A percentile compares a stretch with the other conserved stretches of the same genome.
Conservation (phyloP, 2,797 vertebrate species). For the Onychomys leucogaster region DNA sequence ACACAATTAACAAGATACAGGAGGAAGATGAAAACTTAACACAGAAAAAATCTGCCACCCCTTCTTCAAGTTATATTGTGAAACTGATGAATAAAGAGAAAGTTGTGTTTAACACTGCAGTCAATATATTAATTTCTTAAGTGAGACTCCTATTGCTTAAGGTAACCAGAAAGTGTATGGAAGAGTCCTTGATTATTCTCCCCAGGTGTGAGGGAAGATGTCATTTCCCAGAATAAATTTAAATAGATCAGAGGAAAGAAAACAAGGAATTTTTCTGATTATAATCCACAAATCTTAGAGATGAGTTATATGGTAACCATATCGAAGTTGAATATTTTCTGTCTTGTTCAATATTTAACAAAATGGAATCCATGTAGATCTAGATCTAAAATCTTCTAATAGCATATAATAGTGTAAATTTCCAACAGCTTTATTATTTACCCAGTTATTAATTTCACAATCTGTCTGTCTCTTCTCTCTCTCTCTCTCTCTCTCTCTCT, state of each 20-base stretch:
- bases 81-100: neutral
- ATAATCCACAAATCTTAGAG: neutral
- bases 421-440: neutral
- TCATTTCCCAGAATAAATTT: constrained; percentile 27
- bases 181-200: constrained; percentile 5
- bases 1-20: neutral
- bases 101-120: neutral
- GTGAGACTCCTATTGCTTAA: neutral
- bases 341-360: constrained; percentile 14
- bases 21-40: neutral
- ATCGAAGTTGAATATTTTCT: neutral
- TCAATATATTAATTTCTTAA: constrained; percentile 34
- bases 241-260: constrained; percentile 25
- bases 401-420: neutral
- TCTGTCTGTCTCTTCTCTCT: neutral
- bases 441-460: neutral
- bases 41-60: neutral
- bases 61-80: neutral
- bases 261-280: constrained; percentile 9
- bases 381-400: neutral
- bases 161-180: neutral
- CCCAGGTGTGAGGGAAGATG: neutral
- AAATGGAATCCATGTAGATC: neutral
- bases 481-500: neutral
- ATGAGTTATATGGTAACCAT: neutral